phyloP scores from a whole-genome alignment of 2,888 invertebrate genomes.

The Germaria angustata region DNA sequence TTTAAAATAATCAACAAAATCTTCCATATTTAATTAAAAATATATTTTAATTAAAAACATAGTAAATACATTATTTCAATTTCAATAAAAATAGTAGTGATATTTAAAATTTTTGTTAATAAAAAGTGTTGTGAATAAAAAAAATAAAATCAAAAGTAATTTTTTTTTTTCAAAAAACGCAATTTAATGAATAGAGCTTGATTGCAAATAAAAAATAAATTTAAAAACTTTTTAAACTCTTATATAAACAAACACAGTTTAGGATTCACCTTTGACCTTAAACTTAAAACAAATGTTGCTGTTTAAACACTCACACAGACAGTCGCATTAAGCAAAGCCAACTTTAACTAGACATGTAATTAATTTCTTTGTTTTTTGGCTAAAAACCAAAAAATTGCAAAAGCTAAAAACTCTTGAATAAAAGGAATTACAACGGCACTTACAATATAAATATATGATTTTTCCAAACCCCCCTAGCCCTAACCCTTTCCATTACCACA shows the following conservation, averaged over 20 bases:
- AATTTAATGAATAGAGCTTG: conserved; percentile 25
- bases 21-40: conserved; percentile 58
- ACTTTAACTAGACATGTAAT: conserved; percentile 43
- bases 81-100: conserved; percentile 42
- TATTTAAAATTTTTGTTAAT: conserved; percentile 30
- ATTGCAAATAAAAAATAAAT: not conserved
- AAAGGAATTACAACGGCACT: conserved; percentile 5
- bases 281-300: conserved; percentile 40
- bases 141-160: conserved; percentile 14
- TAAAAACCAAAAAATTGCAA: conserved; percentile 26
- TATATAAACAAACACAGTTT: conserved; percentile 3
- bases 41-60: not conserved
- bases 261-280: conserved; percentile 50
- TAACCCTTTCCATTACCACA: too few relatives aligned
- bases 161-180: not conserved
- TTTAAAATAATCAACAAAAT: conserved; percentile 62
- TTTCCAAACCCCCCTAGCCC: conserved; percentile 19
- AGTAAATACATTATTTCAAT: conserved; percentile 20
- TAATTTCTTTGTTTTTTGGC: conserved; percentile 47
- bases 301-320: not conserved
- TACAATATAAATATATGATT: not conserved
- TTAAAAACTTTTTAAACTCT: not conserved
- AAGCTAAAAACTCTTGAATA: not conserved
- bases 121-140: conserved; percentile 60
- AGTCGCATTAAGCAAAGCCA: conserved; percentile 8